Evolutionary conservation across 2,797 vertebrate genomes (phyloP).

Genomic region (Squalus acanthias): DNA sequence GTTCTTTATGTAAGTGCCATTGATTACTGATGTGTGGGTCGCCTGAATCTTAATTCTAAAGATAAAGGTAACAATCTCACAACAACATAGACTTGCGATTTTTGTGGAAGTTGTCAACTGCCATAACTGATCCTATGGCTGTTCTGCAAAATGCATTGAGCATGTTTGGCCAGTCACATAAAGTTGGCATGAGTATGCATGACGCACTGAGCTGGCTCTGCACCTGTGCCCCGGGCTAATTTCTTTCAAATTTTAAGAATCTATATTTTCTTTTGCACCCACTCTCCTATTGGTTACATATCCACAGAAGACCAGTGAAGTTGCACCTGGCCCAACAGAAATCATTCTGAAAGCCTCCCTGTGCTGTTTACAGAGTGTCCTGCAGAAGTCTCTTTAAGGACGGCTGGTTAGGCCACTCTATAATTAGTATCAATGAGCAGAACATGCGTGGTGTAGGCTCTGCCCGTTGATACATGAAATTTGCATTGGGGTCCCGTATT

Average conservation of each 20-base stretch:
- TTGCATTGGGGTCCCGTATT: background rate
- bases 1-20: background rate
- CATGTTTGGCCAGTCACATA: background rate
- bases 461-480: background rate
- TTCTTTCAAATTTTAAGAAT: too few relatives aligned
- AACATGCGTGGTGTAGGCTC: too few relatives aligned
- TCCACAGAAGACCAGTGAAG: background rate
- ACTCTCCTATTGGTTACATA: background rate
- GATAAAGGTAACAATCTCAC: background rate
- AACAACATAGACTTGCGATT: background rate
- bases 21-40: background rate
- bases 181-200: background rate
- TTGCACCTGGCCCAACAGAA: background rate
- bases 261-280: background rate
- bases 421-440: background rate
- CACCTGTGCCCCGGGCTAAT: background rate
- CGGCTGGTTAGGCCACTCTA: background rate
- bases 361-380: background rate
- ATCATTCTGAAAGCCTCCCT: background rate
- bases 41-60: background rate
- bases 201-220: background rate
- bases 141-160: background rate
- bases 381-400: background rate
- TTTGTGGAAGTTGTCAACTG: background rate
- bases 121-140: background rate